Evolutionary conservation across 2,888 invertebrate species (phyloP).

Genomic region (Cheilosia urbana): DNA sequence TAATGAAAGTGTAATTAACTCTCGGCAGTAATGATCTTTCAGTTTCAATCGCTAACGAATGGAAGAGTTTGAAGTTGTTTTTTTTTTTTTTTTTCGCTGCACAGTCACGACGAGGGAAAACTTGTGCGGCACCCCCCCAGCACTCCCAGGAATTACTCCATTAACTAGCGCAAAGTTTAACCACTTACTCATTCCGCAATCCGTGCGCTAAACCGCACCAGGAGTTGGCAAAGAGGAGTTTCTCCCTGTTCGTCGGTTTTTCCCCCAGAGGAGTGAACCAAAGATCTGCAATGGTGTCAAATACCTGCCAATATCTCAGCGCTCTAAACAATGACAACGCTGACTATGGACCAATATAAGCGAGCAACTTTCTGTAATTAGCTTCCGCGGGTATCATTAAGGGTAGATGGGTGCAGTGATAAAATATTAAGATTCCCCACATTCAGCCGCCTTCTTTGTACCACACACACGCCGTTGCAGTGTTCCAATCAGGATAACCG

Average conservation of each 20-base stretch:
- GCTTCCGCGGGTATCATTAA: conserved; percentile 24
- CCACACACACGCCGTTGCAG: conserved; percentile 12
- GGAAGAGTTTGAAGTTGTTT: conserved; percentile 10
- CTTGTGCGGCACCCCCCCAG: conserved; percentile 16
- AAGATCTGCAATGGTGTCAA: background rate
- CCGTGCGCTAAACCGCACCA: conserved; percentile 43
- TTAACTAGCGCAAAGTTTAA: conserved; percentile 41
- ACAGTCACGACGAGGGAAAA: conserved; percentile 57
- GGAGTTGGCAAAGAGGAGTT: conserved; percentile 44
- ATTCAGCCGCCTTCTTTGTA: background rate
- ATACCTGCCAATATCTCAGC: conserved; percentile 15
- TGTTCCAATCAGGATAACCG: conserved; percentile 10
- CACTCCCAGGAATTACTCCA: conserved; percentile 43
- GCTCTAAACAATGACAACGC: conserved; percentile 18
- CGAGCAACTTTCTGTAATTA: conserved; percentile 61
- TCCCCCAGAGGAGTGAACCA: background rate
- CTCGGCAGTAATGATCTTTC: conserved; percentile 70
- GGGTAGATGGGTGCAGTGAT: conserved; percentile 29
- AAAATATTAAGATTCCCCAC: conserved; percentile 39
- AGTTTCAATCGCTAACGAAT: conserved; percentile 64
- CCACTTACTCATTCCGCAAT: conserved; percentile 57
- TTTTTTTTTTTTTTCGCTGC: conserved; percentile 8
- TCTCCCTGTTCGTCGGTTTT: background rate
- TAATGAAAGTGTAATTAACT: conserved; percentile 74
- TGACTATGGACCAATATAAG: conserved; percentile 19